Evolutionary conservation across 1,140 invertebrate species (phyloP).

Genomic region (Aphelenchoides besseyi): DNA sequence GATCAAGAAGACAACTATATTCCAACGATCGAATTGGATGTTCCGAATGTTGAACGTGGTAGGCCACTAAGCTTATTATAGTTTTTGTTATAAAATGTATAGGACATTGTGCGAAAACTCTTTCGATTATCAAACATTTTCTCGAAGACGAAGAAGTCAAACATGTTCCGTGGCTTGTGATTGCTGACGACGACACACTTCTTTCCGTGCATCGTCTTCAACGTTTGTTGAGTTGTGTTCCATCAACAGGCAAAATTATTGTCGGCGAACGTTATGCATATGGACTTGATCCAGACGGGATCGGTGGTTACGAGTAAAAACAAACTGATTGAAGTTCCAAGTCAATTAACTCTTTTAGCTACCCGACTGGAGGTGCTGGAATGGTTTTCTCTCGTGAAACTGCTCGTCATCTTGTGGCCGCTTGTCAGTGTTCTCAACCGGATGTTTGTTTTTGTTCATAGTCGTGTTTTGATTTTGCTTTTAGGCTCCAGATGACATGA

Average conservation of each 20-base stretch:
- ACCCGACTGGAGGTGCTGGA: constrained; percentile 28
- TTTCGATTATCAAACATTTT: constrained; percentile 32
- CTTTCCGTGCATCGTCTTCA: constrained; percentile 17
- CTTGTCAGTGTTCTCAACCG: constrained; percentile 30
- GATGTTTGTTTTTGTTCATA: constrained; percentile 4
- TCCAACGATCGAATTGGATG: constrained; percentile 25
- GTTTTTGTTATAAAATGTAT: too few species aligned
- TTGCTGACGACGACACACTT: constrained; percentile 37
- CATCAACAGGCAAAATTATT: constrained; percentile 25
- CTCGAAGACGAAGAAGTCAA: constrained; percentile 30
- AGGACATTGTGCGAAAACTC: constrained; percentile 38
- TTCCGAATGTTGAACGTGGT: constrained; percentile 31
- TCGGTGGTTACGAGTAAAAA: constrained; percentile 36
- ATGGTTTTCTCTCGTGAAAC: constrained; percentile 33
- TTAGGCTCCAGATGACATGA: constrained; percentile 16
- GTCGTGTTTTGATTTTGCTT: not conserved
- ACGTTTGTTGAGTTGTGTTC: constrained; percentile 24
- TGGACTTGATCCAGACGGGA: constrained; percentile 29
- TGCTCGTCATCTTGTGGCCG: constrained; percentile 6
- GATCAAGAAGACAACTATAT: constrained; percentile 27
- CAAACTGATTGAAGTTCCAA: too few species aligned
- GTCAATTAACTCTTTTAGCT: constrained; percentile 13
- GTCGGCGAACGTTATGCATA: constrained; percentile 34
- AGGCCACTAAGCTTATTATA: too few species aligned
- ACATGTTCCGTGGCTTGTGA: constrained; percentile 25